A percentile compares a stretch with the other conserved stretches of the same genome.
Conservation (phyloP, 2,797 vertebrate genomes). For the Syndactyla subalaris region DNA sequence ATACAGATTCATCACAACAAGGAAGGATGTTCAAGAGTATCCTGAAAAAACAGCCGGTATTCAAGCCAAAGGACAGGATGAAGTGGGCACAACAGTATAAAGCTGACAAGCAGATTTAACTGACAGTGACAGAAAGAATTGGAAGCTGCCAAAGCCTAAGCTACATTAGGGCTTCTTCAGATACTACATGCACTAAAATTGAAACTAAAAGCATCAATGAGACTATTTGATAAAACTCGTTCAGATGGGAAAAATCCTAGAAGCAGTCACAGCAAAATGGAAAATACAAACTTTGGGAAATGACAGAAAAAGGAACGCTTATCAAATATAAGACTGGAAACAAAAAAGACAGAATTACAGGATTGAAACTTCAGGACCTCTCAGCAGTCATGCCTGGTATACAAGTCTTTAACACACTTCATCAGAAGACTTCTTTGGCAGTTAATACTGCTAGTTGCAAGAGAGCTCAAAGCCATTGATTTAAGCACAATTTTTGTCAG, state of each 20-base stretch:
- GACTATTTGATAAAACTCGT: neutral
- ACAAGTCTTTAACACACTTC: neutral
- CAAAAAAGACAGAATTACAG: neutral
- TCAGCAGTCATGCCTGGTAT: neutral
- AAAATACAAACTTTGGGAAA: slow-evolving; percentile 1
- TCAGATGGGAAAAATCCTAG: neutral
- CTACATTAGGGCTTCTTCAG: slow-evolving; percentile 14
- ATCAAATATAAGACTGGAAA: neutral
- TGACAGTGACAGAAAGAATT: slow-evolving; percentile 44
- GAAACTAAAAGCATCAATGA: slow-evolving; percentile 16
- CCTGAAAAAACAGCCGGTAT: slow-evolving; percentile 32
- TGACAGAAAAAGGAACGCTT: neutral
- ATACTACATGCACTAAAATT: neutral
- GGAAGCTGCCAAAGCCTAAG: slow-evolving; percentile 35
- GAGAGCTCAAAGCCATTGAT: neutral
- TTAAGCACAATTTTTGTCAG: neutral
- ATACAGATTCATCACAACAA: slow-evolving; percentile 47
- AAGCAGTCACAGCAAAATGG: neutral
- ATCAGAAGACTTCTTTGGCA: neutral
- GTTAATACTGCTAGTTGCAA: neutral
- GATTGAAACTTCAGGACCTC: neutral
- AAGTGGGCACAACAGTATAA: slow-evolving; percentile 51
- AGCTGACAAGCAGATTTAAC: slow-evolving; percentile 52
- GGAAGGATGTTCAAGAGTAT: slow-evolving; percentile 56
- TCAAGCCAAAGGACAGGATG: slow-evolving; percentile 56